Evolutionary conservation across 2,888 invertebrate genomes (phyloP).

Genomic region (Alentia gelatinosa): DNA sequence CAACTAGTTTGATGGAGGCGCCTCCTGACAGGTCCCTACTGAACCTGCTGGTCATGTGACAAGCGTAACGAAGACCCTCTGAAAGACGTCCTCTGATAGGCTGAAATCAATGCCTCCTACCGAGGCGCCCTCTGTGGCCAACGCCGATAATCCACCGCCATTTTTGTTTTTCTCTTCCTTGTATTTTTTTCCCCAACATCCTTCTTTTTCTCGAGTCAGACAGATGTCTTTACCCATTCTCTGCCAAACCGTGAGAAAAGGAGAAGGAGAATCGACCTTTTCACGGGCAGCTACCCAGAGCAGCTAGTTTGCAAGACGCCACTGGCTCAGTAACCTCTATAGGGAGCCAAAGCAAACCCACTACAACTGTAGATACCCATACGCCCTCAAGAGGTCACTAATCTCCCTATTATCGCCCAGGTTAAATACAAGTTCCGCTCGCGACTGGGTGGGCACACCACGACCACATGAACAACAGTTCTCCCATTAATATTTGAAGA

Average conservation of each 20-base stretch:
- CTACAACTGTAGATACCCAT: too few relatives aligned
- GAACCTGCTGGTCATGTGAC: not conserved
- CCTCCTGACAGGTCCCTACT: not conserved
- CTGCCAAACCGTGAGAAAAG: not conserved
- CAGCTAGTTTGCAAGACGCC: not conserved
- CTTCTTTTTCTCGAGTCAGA: not conserved
- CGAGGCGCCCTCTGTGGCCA: not conserved
- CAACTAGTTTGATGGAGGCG: not conserved
- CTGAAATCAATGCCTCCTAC: not conserved
- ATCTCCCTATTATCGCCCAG: too few relatives aligned
- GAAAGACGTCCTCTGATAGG: constrained; percentile 4
- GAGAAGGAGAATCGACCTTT: not conserved
- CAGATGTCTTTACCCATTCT: not conserved
- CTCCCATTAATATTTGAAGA: too few relatives aligned
- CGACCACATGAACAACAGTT: too few relatives aligned
- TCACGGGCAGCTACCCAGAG: not conserved
- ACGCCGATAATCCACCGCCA: not conserved
- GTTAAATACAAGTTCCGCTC: too few relatives aligned
- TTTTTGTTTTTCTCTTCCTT: not conserved
- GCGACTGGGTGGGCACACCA: too few relatives aligned
- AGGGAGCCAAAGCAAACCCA: too few relatives aligned
- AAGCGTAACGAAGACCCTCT: not conserved
- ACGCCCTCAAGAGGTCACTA: too few relatives aligned
- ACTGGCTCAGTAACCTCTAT: not conserved
- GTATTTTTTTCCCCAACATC: not conserved